Evolutionary conservation across 2,113 vertebrate genomes (phyloP).

Genomic region (Pampusana beccarii): DNA sequence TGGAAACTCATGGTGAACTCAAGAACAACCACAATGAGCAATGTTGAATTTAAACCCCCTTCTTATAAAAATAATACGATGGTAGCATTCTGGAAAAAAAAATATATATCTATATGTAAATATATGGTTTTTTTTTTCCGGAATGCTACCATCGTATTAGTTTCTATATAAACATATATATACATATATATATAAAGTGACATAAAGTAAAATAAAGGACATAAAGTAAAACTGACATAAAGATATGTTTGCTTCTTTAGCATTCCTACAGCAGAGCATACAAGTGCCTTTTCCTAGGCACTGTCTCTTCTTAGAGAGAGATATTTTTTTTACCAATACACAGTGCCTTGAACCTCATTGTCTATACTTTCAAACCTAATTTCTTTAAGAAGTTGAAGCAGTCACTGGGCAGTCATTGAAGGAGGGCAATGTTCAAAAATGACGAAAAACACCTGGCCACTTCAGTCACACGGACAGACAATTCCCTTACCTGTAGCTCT

Average conservation of each 20-base stretch:
- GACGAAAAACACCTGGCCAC: conserved; percentile 73
- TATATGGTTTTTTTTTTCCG: no score
- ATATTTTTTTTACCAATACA: conserved; percentile 85
- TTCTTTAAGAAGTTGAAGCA: conserved; percentile 85
- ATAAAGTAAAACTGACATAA: background rate
- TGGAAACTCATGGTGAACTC: background rate
- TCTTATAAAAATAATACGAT: background rate
- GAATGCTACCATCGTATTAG: no score
- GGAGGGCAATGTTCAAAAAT: conserved; percentile 68
- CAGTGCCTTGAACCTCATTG: conserved; percentile 84
- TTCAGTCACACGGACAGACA: conserved; percentile 70
- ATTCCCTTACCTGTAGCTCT: conserved; percentile 8
- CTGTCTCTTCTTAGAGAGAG: conserved; percentile 80
- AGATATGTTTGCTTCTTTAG: background rate
- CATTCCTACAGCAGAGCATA: background rate
- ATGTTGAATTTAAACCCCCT: background rate
- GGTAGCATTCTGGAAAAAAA: background rate
- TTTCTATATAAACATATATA: no score
- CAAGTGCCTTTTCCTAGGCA: conserved; percentile 47
- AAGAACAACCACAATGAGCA: background rate
- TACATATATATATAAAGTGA: background rate
- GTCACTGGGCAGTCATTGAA: conserved; percentile 75
- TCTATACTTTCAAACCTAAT: conserved; percentile 82
- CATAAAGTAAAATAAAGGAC: background rate
- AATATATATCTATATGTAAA: no score